Conservation (phyloP, 2,113 vertebrate genomes). For the Nansenia antarctica region DNA sequence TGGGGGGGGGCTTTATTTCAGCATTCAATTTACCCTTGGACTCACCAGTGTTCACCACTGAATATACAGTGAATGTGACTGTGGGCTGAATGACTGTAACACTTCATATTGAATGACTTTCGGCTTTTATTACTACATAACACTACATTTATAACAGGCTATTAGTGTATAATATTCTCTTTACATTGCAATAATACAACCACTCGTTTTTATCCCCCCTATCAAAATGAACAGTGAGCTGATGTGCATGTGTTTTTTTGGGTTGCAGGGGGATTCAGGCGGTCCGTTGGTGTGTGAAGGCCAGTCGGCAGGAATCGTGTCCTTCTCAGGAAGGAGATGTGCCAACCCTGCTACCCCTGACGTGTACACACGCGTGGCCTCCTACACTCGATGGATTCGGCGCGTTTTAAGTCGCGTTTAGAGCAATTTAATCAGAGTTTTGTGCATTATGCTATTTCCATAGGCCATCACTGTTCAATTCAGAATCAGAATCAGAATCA, state of each 20-base stretch:
- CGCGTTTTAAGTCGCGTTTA: too few relatives aligned
- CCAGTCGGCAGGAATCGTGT: constrained; percentile 78
- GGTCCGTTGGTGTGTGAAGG: constrained; percentile 82
- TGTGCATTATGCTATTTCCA: too few relatives aligned
- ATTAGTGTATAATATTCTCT: background rate
- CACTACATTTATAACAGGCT: background rate
- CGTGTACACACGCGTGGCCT: constrained; percentile 65
- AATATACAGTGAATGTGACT: too few relatives aligned
- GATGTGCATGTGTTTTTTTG: background rate
- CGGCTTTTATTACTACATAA: too few relatives aligned
- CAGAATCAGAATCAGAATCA: too few relatives aligned
- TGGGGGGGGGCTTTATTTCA: too few relatives aligned
- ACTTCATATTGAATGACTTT: too few relatives aligned
- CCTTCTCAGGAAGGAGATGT: constrained; percentile 66
- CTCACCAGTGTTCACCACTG: too few relatives aligned
- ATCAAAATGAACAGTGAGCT: background rate
- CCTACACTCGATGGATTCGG: constrained; percentile 49
- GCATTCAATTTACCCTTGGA: too few relatives aligned
- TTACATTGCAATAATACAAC: background rate
- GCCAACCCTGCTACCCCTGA: constrained; percentile 62
- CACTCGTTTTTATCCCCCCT: background rate
- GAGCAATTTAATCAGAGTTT: too few relatives aligned
- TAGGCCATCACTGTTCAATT: too few relatives aligned
- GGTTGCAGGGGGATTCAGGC: constrained; percentile 84
- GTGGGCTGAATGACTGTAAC: too few relatives aligned